Percentiles rank a stretch among this genome's conserved stretches.
phyloP scores from a whole-genome alignment of 2,888 invertebrate species.

The Hartigia nigra region DNA sequence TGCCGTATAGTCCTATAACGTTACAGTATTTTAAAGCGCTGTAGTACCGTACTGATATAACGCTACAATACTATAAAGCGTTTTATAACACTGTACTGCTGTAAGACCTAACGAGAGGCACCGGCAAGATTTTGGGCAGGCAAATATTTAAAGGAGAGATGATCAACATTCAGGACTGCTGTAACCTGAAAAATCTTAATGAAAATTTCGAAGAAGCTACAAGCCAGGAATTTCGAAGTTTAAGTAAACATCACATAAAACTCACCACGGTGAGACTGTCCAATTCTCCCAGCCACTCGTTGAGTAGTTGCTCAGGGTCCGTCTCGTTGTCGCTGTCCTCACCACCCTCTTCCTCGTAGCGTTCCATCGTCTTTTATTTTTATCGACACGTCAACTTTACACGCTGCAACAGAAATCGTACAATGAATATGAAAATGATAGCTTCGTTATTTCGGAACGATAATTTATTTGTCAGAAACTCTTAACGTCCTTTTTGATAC shows the following conservation, averaged over 20 bases:
- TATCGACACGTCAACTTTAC: background rate
- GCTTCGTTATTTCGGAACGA: fast-evolving
- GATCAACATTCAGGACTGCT: background rate
- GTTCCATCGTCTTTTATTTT: constrained; percentile 48
- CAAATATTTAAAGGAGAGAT: background rate
- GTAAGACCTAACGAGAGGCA: background rate
- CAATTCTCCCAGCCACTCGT: constrained; percentile 83
- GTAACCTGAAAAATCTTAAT: background rate
- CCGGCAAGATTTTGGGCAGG: background rate
- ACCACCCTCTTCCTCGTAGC: constrained; percentile 66
- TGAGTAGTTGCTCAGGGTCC: constrained; percentile 80
- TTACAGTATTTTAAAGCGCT: background rate
- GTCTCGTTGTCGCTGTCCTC: constrained; percentile 75
- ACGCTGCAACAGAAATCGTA: constrained; percentile 9
- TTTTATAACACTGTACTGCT: no score
- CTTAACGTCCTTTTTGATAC: background rate
- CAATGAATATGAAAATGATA: background rate
- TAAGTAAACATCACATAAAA: constrained; percentile 35
- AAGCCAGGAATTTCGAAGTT: background rate
- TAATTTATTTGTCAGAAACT: background rate
- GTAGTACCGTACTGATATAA: background rate
- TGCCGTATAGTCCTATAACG: no score
- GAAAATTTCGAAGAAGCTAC: background rate
- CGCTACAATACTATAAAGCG: no score
- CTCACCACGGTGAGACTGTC: constrained; percentile 80